Base-by-base conservation (phyloP, 2,113 vertebrate species). In the Atherinomorus stipes region DNA sequence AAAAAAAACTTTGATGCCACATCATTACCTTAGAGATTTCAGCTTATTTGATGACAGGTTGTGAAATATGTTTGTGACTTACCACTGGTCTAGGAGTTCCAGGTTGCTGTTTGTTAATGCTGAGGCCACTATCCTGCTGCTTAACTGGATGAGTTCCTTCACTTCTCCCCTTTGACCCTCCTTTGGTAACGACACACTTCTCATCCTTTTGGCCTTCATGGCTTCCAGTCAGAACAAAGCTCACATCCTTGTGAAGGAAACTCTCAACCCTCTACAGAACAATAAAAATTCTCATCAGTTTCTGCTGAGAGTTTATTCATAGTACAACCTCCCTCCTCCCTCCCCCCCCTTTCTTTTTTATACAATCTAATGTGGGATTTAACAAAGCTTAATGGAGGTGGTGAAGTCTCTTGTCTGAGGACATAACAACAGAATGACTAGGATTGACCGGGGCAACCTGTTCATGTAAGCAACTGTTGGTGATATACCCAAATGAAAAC, bases 191-290 rank as follows among this genome's bases (percentile, higher is more conserved):
- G 4, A 34, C 15, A 57, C 13, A 4, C 16, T 53, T 88, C 21
- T 57, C 66, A 10, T 82, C 65, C 47, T 73, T 74, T 18, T 50
- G 34, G 9, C 7, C 57, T 7, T 74, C 80, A 64, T 75, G 92
- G 78, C 63, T 94, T 85, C 92, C 95, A 61, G 95, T 96, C 74
- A 97, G 93, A 47, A 98, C 91, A 0, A 93, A 96, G 71, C 76
- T 95, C 54, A 97, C 91, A 84, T 98, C 96, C 86, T 94, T 96
- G 86, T 96, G 95, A 21, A 98, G 92, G 84, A 98, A 98, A 86
- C 95, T 95, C 85, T 98, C 96, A 0, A 95, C 93, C 23, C 88
- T 93, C 95, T 96, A 88, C 34, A 85, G 12, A 61, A 34, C 1
- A 2, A 23, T 7, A 47, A 49, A 22, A 50, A 18, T 3, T 1